Conservation (phyloP, 2,797 vertebrate species). For the Danio aesculapii region DNA sequence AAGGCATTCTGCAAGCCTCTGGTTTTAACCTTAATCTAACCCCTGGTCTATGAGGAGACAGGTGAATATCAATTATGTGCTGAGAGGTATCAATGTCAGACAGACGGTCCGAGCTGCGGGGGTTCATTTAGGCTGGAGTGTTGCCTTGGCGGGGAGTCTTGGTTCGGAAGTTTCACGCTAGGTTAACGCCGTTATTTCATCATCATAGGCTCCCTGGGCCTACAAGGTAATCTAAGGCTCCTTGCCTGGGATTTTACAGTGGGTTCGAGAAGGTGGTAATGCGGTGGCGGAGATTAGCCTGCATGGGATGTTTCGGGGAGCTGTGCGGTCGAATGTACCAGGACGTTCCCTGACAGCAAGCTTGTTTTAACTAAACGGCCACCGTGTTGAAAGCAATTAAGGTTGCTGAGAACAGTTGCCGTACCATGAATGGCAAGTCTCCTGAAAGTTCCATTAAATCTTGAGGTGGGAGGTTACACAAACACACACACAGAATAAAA, state of each 20-base stretch:
- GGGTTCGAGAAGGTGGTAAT: constrained; percentile 26
- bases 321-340: constrained; percentile 44
- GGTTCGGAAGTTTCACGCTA: constrained; percentile 2
- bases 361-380: constrained; percentile 47
- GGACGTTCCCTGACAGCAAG: constrained; percentile 47
- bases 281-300: constrained; percentile 36
- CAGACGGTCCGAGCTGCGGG: not conserved
- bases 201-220: constrained; percentile 21
- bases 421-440: constrained; percentile 45
- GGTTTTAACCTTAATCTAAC: constrained; percentile 57
- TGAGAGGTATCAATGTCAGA: constrained; percentile 42
- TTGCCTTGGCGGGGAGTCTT: not conserved
- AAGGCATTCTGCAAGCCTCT: not conserved
- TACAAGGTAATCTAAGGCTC: constrained; percentile 5
- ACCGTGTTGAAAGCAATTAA: constrained; percentile 57
- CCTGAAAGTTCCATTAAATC: constrained; percentile 47
- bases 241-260: constrained; percentile 24
- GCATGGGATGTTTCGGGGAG: constrained; percentile 8
- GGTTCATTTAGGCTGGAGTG: constrained; percentile 15
- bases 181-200: constrained; percentile 30
- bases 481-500: not conserved
- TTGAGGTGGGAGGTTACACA: constrained; percentile 40
- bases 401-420: constrained; percentile 12
- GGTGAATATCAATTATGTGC: constrained; percentile 37
- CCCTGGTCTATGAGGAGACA: constrained; percentile 47